Evolutionary conservation across 2,113 vertebrate genomes (phyloP).

Genomic region (Opisthocomus hoazin): DNA sequence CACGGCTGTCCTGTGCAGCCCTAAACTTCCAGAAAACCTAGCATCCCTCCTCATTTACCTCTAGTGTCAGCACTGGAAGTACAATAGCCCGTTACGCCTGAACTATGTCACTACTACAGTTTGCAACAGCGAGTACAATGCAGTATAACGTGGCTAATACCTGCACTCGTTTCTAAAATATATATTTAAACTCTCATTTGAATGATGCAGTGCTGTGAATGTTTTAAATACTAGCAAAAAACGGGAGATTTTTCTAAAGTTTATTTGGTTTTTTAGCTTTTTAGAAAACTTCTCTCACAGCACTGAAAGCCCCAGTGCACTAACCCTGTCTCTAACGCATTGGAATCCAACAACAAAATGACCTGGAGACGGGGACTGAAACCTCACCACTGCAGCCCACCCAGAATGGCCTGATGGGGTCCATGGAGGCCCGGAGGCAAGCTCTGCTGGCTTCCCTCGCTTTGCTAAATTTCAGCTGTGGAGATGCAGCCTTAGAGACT

Average conservation of each 20-base stretch:
- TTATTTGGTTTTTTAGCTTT: neutral
- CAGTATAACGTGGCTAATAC: neutral
- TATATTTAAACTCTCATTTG: neutral
- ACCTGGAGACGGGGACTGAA: neutral
- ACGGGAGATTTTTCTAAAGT: neutral
- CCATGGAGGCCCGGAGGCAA: neutral
- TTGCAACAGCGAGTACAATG: neutral
- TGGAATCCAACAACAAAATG: neutral
- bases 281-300: neutral
- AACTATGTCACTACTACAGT: neutral
- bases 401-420: neutral
- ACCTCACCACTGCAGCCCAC: neutral
- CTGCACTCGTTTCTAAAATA: neutral
- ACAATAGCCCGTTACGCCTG: neutral
- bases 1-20: neutral
- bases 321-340: neutral
- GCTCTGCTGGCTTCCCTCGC: neutral
- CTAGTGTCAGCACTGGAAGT: neutral
- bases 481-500: neutral
- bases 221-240: neutral
- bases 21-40: neutral
- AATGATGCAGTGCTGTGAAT: neutral
- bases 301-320: neutral
- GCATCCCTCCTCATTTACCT: neutral
- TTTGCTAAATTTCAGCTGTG: neutral